phyloP scores from a whole-genome alignment of 2,888 invertebrate species.

The Aspidapion aeneum region DNA sequence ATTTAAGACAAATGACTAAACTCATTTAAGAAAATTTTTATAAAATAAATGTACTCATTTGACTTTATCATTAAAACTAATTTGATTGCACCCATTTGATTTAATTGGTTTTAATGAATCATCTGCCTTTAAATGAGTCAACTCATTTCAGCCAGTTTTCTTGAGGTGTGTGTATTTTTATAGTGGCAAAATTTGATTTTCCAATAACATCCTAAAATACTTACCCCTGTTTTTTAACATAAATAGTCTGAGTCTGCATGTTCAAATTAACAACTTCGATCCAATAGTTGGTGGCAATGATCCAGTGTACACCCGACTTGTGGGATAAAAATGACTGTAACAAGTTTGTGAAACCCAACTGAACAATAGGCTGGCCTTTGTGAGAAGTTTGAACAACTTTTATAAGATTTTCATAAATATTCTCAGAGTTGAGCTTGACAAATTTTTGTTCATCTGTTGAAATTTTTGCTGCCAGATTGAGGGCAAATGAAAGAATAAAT shows the following conservation, averaged over 20 bases:
- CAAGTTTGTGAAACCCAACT: conserved; percentile 64
- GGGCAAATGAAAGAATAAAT: conserved; percentile 54
- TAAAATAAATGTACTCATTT: too few relatives aligned
- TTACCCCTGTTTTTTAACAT: conserved; percentile 62
- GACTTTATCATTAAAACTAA: too few relatives aligned
- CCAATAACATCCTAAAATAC: too few relatives aligned
- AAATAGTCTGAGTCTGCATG: conserved; percentile 65
- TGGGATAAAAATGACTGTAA: conserved; percentile 59
- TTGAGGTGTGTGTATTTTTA: too few relatives aligned
- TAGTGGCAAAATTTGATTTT: too few relatives aligned
- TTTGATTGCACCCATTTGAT: too few relatives aligned
- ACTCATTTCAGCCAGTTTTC: too few relatives aligned
- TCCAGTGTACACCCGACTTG: conserved; percentile 61
- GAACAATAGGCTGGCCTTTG: conserved; percentile 55
- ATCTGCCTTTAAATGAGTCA: too few relatives aligned
- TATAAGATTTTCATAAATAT: conserved; percentile 45
- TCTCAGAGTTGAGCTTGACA: conserved; percentile 52
- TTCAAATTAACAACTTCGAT: conserved; percentile 60
- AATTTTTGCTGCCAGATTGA: conserved; percentile 60
- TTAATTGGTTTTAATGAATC: too few relatives aligned
- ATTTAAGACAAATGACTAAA: too few relatives aligned
- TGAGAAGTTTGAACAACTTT: neutral
- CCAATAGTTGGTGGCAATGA: conserved; percentile 62
- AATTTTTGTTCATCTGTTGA: conserved; percentile 59
- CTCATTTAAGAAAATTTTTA: too few relatives aligned